Base-by-base conservation (phyloP, 2,888 invertebrate species). In the Latrodectus hesperus region DNA sequence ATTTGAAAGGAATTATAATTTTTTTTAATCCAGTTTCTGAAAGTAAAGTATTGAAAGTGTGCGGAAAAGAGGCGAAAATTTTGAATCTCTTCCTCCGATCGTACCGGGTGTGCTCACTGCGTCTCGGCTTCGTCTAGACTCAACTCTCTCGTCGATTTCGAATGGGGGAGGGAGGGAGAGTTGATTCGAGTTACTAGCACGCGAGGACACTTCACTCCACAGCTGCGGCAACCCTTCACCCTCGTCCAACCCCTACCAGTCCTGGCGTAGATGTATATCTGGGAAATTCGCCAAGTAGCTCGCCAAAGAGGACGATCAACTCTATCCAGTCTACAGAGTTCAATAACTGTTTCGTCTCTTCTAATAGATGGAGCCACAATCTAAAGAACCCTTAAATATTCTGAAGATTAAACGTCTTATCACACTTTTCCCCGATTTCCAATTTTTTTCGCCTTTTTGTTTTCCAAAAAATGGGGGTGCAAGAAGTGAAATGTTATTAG, bases 81-180 rank as follows among this genome's bases (percentile, higher is more conserved):
- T 68, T 68, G 67, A 79, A 84, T 55, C 65, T 16, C 38, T 60
- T 73, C 80, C 74, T 68, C 84, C 38, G 22, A 38, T 64, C 64
- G 10, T 60, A 38, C 49, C 85, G 85, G 85, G 85, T 79, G 85
- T 85, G 60, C 60, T 85, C 79, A 85, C 79, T 79, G 85, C 79
- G 85, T 85, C 85, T 85, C 85, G 74, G 51, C 85, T 53, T 26
- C 74, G 85, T 85, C 85, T 85, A 85, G 85, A 85, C 85, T 38
- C n/a, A n/a, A 16, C n/a, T n/a, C n/a, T 60, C 60, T 60, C 12
- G n/a, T 16, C 60, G 12, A 12, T 60, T 60, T 60, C 60, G 67
- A 17, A 51, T 17, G 14, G 53, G 22, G 82, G 68, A 17, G 76
- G 53, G 60, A 64, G 49, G 22, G 38, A 22, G 71, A 53, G 65